Base-by-base conservation (phyloP, 2,888 invertebrate species). In the Calliphora vomitoria region DNA sequence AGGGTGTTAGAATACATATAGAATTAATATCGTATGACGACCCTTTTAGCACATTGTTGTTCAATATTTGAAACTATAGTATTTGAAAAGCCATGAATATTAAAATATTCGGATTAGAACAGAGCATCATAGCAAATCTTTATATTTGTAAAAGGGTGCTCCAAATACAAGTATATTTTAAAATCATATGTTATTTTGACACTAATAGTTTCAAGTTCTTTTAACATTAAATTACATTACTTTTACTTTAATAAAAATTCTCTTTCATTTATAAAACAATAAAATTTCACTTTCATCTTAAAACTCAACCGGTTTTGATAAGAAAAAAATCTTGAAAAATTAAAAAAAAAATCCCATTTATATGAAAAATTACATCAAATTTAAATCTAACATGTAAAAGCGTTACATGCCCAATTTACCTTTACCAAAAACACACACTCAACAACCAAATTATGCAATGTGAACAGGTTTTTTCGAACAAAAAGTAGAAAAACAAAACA, bases 331-430 rank as follows among this genome's bases (percentile, higher is more conserved):
- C 4, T 53, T 53, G 6, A 8, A 53, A n/a, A 6, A 47, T 47
- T 47, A 15, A 18, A 18, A 18, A 18, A 53, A 53, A 41, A 60
- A 3, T 31, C 15, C 31, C 15, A 31, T 31, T 13, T 13, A 0
- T 31, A 31, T 60, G 31, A 8, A 60, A 60, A 31, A 35, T 60
- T 35, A 60, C 6, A 8, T 15, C 5, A 15, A 31, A 60, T 60
- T 31, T 64, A 18, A 38, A 64, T 64, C 38, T 38, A 35, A 35
- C 69, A 50, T 53, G 4, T 13, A 71, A 50, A 69, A 50, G 13
- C n/a, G 69, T 69, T 69, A 31, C 47, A 69, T 31, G 47, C 47
- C n/a, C 47, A 50, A 69, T 69, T 69, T 47, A 69, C 15, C 47
- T 69, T 38, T 18, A 18, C 6, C 18, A 72, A 47, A n/a, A 62